Percentiles rank a stretch among this genome's conserved stretches.
phyloP scores from a whole-genome alignment of 2,888 invertebrate species.

The Nemotelus nigrinus region DNA sequence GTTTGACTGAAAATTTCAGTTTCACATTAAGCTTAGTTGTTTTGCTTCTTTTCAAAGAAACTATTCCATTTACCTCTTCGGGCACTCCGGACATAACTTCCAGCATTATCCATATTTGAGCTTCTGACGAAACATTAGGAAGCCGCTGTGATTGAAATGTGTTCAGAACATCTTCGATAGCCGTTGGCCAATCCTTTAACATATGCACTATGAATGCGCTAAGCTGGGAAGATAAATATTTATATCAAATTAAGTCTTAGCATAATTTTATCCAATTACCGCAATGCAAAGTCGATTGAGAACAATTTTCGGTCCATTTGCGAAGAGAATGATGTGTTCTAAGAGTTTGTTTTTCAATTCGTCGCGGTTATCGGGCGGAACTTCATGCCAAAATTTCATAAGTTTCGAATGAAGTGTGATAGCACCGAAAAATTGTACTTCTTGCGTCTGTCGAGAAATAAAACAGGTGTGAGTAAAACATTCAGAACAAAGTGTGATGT shows the following conservation, averaged over 20 bases:
- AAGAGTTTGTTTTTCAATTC: constrained; percentile 81
- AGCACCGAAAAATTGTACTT: constrained; percentile 94
- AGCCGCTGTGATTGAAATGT: constrained; percentile 71
- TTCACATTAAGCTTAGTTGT: background rate
- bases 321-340: constrained; percentile 79
- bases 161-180: constrained; percentile 79
- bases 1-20: constrained; percentile 55
- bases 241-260: background rate
- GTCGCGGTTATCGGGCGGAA: constrained; percentile 82
- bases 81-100: constrained; percentile 88
- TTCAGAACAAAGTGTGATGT: too few relatives aligned
- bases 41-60: too few relatives aligned
- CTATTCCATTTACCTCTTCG: constrained; percentile 76
- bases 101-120: constrained; percentile 75
- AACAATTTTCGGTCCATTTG: constrained; percentile 85
- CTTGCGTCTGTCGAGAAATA: constrained; percentile 73
- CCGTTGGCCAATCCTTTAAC: constrained; percentile 68
- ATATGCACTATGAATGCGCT: constrained; percentile 84
- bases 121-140: constrained; percentile 70
- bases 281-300: constrained; percentile 87
- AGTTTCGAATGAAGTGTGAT: constrained; percentile 90
- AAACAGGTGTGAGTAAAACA: constrained; percentile 39
- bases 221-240: constrained; percentile 68
- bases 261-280: constrained; percentile 66
- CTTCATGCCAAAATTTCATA: constrained; percentile 86